Base-by-base conservation (phyloP, 2,888 invertebrate genomes). In the Mimas tiliae region DNA sequence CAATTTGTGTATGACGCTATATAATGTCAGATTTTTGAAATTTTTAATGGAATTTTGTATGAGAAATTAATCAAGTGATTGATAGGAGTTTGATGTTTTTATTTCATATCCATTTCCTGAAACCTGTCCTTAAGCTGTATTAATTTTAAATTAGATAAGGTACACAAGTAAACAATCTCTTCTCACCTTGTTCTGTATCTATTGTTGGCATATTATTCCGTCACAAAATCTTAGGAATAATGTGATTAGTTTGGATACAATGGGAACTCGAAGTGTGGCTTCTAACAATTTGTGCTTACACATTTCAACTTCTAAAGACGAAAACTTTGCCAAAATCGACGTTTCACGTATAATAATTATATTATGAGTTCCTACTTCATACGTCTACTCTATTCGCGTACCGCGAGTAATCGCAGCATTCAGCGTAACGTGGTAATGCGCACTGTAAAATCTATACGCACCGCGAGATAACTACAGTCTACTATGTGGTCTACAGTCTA, bases 31-130 rank as follows among this genome's bases (percentile, higher is more conserved):
- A 88, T 93, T 93, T 93, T 93, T 91, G 90, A 92, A 91, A 91
- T 87, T 93, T 93, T 93, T 90, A 91, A 91, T 90, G 91, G 91
- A 91, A 89, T 93, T 93, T 93, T 93, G 91, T 93, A 93, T 88
- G 86, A 88, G 90, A 87, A 91, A 87, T 89, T 89, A 92, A 92
- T 91, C 90, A 91, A 91, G 87, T 90, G 89, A 93, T 92, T 91
- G 90, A 91, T 90, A 92, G 86, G 87, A 83, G 87, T 70, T 73
- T 72, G 76, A 80, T 81, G 70, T 82, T 93, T 91, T 87, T 78
- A 82, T 85, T 83, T 78, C 21, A 53, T 64, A 63, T 65, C 66
- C 50, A 63, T 64, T 50, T 64, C 53, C 50, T 19, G 16, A 0
- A 0, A 48, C 48, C 21, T 50, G 6, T n/a, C 68, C 69, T 63